Conservation (phyloP, 2,888 invertebrate species). For the Phanerotoma sp. region DNA sequence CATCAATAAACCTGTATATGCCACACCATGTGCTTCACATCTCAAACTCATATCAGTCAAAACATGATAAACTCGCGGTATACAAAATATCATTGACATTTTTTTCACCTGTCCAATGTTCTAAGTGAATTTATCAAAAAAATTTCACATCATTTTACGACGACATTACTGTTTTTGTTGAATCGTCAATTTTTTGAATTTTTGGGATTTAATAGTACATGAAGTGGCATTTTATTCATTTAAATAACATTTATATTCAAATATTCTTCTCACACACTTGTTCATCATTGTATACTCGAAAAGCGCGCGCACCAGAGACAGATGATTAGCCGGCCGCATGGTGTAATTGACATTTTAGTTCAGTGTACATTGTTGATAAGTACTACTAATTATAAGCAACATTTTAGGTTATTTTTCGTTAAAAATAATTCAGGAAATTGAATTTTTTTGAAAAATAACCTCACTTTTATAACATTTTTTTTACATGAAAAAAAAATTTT, state of each 20-base stretch:
- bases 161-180: no score
- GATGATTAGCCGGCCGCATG: constrained; percentile 4
- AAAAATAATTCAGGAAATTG: neutral
- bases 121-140: no score
- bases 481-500: constrained; percentile 2
- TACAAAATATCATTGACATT: no score
- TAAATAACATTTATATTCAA: no score
- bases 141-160: no score
- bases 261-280: neutral
- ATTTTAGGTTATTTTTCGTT: no score
- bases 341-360: neutral
- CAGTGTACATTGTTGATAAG: no score
- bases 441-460: neutral
- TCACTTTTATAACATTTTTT: constrained; percentile 2
- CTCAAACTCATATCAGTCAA: neutral
- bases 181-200: no score
- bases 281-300: neutral
- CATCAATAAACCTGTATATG: neutral
- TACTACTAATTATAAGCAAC: no score
- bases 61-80: neutral
- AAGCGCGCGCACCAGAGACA: constrained; percentile 15
- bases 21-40: neutral
- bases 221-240: no score
- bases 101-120: no score
- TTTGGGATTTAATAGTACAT: no score